phyloP scores from a whole-genome alignment of 2,888 invertebrate genomes.

The Graphium colonna region DNA sequence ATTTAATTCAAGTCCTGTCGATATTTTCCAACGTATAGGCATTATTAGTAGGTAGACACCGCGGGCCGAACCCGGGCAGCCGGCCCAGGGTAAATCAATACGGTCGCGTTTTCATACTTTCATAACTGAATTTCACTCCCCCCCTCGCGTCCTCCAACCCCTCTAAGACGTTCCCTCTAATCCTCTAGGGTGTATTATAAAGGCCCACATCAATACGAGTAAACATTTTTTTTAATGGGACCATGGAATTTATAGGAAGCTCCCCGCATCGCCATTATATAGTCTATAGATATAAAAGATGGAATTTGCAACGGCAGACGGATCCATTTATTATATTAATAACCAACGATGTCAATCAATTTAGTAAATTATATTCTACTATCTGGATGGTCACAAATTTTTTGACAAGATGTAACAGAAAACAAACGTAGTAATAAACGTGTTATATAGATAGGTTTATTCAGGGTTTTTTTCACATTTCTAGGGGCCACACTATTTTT shows the following conservation, averaged over 20 bases:
- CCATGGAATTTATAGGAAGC: slow-evolving; percentile 4
- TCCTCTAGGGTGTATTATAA: slow-evolving; percentile 28
- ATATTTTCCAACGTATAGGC: background rate
- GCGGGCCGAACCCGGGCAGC: background rate
- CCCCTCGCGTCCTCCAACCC: slow-evolving; percentile 17
- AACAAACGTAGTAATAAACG: too few relatives aligned
- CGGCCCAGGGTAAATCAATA: slow-evolving; percentile 41
- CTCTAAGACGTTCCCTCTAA: slow-evolving; percentile 29
- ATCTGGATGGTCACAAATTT: too few relatives aligned
- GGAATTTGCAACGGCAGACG: background rate
- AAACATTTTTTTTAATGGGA: slow-evolving; percentile 26
- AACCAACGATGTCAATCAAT: too few relatives aligned
- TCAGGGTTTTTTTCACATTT: too few relatives aligned
- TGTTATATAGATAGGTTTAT: too few relatives aligned
- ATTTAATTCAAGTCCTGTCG: background rate
- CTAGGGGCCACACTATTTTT: too few relatives aligned
- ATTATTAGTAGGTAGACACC: background rate
- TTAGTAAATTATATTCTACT: too few relatives aligned
- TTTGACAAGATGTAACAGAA: too few relatives aligned
- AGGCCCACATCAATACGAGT: slow-evolving; percentile 21
- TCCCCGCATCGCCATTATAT: background rate
- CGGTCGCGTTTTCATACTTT: slow-evolving; percentile 43
- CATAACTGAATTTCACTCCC: slow-evolving; percentile 46
- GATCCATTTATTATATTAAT: background rate
- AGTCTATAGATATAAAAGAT: background rate